Conservation (phyloP, 1,140 invertebrate genomes). For the Temnothorax curvispinosus region DNA sequence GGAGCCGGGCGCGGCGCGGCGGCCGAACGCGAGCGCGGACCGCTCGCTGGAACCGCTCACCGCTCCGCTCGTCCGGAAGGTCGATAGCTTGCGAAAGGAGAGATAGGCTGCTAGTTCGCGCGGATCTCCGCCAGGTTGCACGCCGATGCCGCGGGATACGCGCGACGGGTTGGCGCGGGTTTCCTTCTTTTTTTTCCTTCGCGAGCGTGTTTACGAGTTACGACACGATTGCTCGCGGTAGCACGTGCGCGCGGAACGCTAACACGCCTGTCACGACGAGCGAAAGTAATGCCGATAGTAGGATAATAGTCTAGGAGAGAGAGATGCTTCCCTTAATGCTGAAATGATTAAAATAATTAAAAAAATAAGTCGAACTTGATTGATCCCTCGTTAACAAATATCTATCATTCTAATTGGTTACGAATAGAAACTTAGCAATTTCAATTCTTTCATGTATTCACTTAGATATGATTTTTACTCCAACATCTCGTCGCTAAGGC, state of each 20-base stretch:
- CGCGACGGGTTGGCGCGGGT: background rate
- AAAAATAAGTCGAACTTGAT: background rate
- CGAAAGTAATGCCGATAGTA: background rate
- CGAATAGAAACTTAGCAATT: background rate
- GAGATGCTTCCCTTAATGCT: background rate
- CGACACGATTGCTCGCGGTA: background rate
- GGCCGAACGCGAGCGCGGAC: background rate
- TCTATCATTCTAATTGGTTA: background rate
- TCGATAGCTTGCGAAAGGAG: constrained; percentile 56
- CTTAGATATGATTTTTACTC: too few species aligned
- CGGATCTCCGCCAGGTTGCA: constrained; percentile 57
- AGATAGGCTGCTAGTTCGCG: constrained; percentile 30
- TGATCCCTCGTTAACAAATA: background rate
- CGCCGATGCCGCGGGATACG: background rate
- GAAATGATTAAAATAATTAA: background rate
- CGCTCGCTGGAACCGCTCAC: background rate
- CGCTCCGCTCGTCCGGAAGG: constrained; percentile 12
- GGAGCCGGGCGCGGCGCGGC: background rate
- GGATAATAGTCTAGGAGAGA: background rate
- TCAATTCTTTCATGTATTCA: background rate
- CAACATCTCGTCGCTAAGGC: too few species aligned
- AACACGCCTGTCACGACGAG: background rate
- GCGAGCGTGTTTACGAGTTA: background rate
- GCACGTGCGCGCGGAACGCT: constrained; percentile 7
- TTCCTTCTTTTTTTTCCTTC: background rate